Conservation (phyloP, 1,140 invertebrate species). For the Charaxes varanes region DNA sequence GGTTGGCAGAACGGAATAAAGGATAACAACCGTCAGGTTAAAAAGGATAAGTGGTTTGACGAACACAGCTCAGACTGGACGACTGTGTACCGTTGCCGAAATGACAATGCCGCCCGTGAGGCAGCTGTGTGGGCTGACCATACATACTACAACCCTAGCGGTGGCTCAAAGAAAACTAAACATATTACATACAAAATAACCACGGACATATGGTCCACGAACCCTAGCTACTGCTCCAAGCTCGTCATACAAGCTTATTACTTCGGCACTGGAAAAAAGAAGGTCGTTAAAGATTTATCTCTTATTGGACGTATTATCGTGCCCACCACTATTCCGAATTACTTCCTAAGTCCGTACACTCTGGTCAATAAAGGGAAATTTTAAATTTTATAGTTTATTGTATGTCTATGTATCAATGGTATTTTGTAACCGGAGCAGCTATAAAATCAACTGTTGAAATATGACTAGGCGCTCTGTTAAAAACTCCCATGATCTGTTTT, state of each 20-base stretch:
- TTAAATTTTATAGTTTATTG: too few species aligned
- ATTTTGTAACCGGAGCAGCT: too few species aligned
- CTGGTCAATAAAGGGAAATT: constrained; percentile 42
- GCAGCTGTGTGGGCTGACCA: constrained; percentile 42
- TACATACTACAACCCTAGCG: constrained; percentile 40
- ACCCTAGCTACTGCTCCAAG: constrained; percentile 51
- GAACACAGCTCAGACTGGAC: constrained; percentile 42
- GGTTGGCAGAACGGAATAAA: constrained; percentile 33
- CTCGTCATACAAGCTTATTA: constrained; percentile 49
- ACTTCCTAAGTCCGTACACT: constrained; percentile 38
- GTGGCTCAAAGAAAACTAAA: constrained; percentile 33
- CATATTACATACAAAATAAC: constrained; percentile 39
- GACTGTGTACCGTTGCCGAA: constrained; percentile 36
- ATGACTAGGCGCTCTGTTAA: too few species aligned
- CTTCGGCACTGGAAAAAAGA: constrained; percentile 37
- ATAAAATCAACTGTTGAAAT: too few species aligned
- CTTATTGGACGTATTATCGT: constrained; percentile 27
- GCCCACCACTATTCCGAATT: constrained; percentile 35
- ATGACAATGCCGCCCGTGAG: constrained; percentile 23
- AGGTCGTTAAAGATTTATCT: constrained; percentile 32
- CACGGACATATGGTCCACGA: constrained; percentile 28
- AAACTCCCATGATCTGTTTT: too few species aligned
- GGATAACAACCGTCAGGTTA: constrained; percentile 39
- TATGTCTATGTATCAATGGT: too few species aligned
- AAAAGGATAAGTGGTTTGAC: constrained; percentile 45